Evolutionary conservation across 2,888 invertebrate genomes (phyloP), one percentile per base, ranked within the genome.

Genomic region (Rhamphomyia laevipes): DNA sequence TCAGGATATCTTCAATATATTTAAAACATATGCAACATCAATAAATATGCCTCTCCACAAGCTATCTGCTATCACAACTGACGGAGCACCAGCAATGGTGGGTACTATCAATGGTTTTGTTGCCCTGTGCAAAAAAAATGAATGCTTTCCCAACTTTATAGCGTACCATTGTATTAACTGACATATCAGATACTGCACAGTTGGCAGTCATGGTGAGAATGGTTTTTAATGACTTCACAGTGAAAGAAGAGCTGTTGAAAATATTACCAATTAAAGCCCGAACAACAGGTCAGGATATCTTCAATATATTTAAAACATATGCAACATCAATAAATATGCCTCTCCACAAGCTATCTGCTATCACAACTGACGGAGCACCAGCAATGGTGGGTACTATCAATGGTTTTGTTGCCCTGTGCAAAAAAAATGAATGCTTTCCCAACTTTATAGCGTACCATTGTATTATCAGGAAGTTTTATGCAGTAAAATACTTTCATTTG

Each of bases 351-450:
- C 46, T 58, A 3, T 50, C 54, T 9, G 43, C 46, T 27, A 56
- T 58, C 15, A 54, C 53, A n/a, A 58, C 56, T 18, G 52, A 56
- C 54, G 57, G 55, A 52, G 55, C 56, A 45, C 54, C 57, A 30
- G 47, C 51, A 18, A 57, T 57, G 56, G 46, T 51, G 43, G 55
- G 55, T n/a, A 51, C 45, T 30, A 45, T 40, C 38, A 52, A 49
- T 48, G 53, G 55, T 18, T 53, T 55, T 48, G 43, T 56, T 51
- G 43, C 43, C n/a, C 30, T 30, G 9, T 44, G n/a, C 31, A 16
- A 17, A 15, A 31, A 11, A 15, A 16, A 44, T 18, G 30, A 33
- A 30, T 30, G 31, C 9, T 44, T 44, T 4, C 33, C 31, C 3
- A 11, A n/a, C 9, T 44, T 44, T 16, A n/a, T 23, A 12, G 15